These are phyloP conservation scores for Helarctos malayanus DNA, from an alignment of 2,797 vertebrate species.

Conservation along the genomic window DNA sequence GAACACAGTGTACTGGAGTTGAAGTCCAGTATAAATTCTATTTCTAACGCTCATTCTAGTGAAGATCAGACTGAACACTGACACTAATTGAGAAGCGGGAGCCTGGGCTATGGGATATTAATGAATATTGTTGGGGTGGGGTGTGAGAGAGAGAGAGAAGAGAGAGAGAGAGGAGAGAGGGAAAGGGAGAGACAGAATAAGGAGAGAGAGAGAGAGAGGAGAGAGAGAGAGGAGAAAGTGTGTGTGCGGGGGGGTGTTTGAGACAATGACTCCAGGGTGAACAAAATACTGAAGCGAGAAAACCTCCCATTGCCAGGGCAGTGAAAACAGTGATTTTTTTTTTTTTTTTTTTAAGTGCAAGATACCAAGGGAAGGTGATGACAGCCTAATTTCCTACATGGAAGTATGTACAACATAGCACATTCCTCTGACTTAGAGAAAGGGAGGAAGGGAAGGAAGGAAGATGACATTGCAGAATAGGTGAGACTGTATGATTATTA, in stretches of 20 bases:
- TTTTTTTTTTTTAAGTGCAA: not conserved
- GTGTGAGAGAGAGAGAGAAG: not conserved
- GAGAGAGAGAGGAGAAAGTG: not conserved
- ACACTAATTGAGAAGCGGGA: not conserved
- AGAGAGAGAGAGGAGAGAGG: not conserved
- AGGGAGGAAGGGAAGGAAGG: not conserved
- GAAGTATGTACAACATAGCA: not conserved
- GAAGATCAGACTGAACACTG: not conserved
- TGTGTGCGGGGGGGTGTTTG: too few relatives aligned
- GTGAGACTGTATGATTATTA: not conserved
- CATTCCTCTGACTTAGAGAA: not conserved
- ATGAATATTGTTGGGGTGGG: not conserved
- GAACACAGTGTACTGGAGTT: not conserved
- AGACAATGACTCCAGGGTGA: not conserved
- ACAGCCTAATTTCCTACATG: not conserved
- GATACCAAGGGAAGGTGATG: not conserved
- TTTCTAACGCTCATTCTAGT: not conserved
- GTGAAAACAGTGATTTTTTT: not conserved
- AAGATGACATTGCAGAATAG: not conserved
- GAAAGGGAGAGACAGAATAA: not conserved
- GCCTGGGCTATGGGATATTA: not conserved
- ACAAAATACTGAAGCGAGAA: not conserved
- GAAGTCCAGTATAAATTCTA: not conserved
- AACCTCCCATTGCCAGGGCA: not conserved
- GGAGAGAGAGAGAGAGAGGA: not conserved